Base-by-base conservation (phyloP, 2,888 invertebrate species). In the Endotricha flammealis region DNA sequence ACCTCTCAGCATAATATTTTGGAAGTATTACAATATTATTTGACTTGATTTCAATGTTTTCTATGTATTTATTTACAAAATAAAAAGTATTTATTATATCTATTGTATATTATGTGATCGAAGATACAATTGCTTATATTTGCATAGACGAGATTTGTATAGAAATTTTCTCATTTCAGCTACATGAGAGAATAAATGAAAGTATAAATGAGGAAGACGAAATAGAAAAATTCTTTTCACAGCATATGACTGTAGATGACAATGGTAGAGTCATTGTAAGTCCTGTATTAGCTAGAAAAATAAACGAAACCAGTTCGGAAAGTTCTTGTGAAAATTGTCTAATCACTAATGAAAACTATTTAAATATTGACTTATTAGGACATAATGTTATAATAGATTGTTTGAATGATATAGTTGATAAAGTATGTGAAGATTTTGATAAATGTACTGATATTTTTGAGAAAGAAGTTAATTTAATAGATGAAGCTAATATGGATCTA, bases 261-360 rank as follows among this genome's bases (percentile, higher is more conserved):
- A 39, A 39, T 7, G 50, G 50, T 1, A 58, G 69, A 23, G 37
- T 66, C 9, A 37, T 58, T 3, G 60, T 76, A 27, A 81, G 74
- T 53, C 74, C 79, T 12, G 56, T 65, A 6, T 48, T 77, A 37
- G 78, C 77, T 1, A 67, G 53, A 17, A 74, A 71, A 59, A 63
- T 76, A 1, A 80, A 78, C 31, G 64, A 63, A 48, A 64, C 64
- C 0, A 73, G 64, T 44, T 74, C 78, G 3, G 74, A 73, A 1
- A 76, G 69, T 34, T 65, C 64, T n/a, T 65, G 67, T 12, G 57
- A 65, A 33, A 49, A 64, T 12, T 43, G 42, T 16, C 32, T 57
- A 12, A 38, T 55, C 9, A 32, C 47, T 2, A 50, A 49, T 14
- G 41, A 53, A 29, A 48, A 54, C 22, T 25, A 46, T 17, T 24